Evolutionary conservation across 2,797 vertebrate species (phyloP).

Genomic region (Anisognathus igniventris): DNA sequence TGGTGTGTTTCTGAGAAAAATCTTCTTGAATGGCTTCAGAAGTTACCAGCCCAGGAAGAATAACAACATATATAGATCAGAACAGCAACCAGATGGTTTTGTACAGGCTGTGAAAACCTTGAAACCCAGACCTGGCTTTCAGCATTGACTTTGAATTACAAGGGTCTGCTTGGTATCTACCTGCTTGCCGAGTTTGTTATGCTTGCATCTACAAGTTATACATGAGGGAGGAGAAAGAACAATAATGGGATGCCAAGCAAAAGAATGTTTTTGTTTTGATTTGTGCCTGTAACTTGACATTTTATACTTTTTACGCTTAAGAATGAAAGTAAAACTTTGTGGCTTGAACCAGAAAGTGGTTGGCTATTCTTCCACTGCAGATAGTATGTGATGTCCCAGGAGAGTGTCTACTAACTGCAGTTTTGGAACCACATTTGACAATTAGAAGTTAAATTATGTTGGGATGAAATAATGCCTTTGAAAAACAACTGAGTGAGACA

Average conservation of each 20-base stretch:
- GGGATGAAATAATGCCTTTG: not conserved
- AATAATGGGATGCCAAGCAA: not conserved
- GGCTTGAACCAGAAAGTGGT: not conserved
- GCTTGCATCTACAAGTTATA: not conserved
- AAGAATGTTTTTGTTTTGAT: not conserved
- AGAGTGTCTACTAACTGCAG: not conserved
- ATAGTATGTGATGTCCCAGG: not conserved
- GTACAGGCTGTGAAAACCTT: not conserved
- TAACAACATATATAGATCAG: not conserved
- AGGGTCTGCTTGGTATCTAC: not conserved
- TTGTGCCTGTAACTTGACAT: not conserved
- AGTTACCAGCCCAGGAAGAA: not conserved
- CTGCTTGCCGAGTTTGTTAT: not conserved
- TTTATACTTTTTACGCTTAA: not conserved
- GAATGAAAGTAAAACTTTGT: constrained; percentile 20
- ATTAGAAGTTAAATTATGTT: not conserved
- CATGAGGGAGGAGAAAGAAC: not conserved
- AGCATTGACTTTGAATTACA: not conserved
- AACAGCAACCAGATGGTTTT: not conserved
- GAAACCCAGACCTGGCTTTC: not conserved
- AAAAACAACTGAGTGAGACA: not conserved
- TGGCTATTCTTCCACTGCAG: not conserved
- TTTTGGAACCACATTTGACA: not conserved
- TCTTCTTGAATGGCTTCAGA: not conserved
- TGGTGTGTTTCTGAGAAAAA: not conserved